These are phyloP conservation scores for Diplolepis rosae DNA, from an alignment of 2,888 invertebrate species.

Conservation along the genomic window DNA sequence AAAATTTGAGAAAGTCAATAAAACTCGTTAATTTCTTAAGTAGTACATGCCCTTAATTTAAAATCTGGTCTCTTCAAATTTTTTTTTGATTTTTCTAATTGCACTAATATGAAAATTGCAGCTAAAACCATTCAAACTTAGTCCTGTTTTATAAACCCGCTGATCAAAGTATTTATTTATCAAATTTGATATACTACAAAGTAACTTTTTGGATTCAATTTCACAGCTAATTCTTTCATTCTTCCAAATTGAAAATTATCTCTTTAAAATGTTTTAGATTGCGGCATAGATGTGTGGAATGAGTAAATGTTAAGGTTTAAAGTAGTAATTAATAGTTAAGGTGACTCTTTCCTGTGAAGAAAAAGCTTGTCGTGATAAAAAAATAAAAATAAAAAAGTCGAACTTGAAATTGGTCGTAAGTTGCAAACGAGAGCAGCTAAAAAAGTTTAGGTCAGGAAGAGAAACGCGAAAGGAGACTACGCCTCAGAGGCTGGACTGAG, in stretches of 20 bases:
- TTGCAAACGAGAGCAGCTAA: conserved; percentile 56
- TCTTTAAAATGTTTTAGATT: too few species aligned
- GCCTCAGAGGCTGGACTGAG: conserved; percentile 55
- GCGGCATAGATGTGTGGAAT: too few species aligned
- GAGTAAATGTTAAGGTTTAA: neutral
- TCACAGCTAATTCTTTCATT: too few species aligned
- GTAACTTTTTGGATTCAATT: too few species aligned
- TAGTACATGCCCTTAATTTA: too few species aligned
- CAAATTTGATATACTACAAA: too few species aligned
- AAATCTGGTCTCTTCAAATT: neutral
- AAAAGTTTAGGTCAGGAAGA: conserved; percentile 45
- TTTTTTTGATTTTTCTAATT: neutral
- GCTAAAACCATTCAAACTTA: neutral
- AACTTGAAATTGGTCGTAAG: conserved; percentile 56
- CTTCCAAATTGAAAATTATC: too few species aligned
- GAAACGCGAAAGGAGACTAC: conserved; percentile 51
- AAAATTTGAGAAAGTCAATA: too few species aligned
- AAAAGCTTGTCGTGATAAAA: conserved; percentile 13
- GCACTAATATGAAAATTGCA: neutral
- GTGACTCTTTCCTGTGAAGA: conserved; percentile 21
- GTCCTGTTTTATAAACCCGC: neutral
- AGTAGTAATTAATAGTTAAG: neutral
- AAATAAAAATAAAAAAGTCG: conserved; percentile 37
- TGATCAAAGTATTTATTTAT: neutral
- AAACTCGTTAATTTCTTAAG: too few species aligned